Conservation (phyloP, 1,140 invertebrate species). For the Drosophila obscura region DNA sequence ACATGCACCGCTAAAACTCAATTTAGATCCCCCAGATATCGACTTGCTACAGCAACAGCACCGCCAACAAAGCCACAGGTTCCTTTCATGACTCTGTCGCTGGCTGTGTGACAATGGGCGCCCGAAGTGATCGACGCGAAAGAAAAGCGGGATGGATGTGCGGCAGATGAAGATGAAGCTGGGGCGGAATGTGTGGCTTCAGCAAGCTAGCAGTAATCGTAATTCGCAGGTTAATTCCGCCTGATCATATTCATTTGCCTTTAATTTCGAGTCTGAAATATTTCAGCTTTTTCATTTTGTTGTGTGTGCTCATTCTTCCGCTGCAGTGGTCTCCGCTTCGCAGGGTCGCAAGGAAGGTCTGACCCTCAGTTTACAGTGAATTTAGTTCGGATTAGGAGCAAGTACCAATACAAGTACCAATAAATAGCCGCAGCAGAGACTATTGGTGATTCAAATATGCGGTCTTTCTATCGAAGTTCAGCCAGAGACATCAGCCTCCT, state of each 20-base stretch:
- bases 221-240: constrained; percentile 36
- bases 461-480: constrained; percentile 34
- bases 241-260: constrained; percentile 49
- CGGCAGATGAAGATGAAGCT: background rate
- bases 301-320: background rate
- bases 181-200: constrained; percentile 23
- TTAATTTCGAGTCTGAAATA: constrained; percentile 8
- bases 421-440: constrained; percentile 10
- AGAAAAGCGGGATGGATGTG: background rate
- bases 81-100: constrained; percentile 24
- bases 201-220: constrained; percentile 4
- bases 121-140: no score
- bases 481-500: background rate
- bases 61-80: constrained; percentile 45
- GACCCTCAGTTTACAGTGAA: constrained; percentile 48
- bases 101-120: constrained; percentile 3
- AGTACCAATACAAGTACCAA: background rate
- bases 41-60: constrained; percentile 45
- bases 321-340: constrained; percentile 6
- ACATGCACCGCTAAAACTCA: constrained; percentile 81
- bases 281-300: no score
- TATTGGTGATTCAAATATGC: constrained; percentile 12
- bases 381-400: no score
- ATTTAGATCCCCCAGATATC: constrained; percentile 77
- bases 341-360: constrained; percentile 31